A percentile compares a stretch with the other conserved stretches of the same genome.
Conservation (phyloP, 2,113 vertebrate genomes). For the Prinia subflava region DNA sequence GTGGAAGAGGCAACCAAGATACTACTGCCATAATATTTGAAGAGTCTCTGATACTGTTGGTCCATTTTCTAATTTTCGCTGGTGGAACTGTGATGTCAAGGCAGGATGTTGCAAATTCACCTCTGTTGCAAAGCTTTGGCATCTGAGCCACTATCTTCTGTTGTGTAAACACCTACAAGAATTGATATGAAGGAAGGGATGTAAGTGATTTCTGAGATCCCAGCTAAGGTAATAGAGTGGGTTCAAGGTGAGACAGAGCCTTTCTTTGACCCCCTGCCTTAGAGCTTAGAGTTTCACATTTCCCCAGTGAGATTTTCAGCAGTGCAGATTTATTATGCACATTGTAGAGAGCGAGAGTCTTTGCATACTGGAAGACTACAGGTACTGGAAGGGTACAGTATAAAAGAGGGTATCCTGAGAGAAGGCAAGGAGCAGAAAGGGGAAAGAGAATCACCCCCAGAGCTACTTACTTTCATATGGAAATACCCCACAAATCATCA, state of each 20-base stretch:
- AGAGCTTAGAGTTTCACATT: background rate
- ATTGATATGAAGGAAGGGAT: background rate
- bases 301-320: background rate
- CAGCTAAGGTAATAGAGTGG: background rate
- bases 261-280: background rate
- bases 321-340: background rate
- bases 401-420: background rate
- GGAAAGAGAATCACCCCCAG: background rate
- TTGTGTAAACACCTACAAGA: background rate
- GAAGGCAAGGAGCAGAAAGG: background rate
- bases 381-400: background rate
- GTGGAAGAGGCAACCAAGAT: background rate
- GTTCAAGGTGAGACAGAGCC: background rate
- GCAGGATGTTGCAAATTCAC: background rate
- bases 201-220: background rate
- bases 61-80: background rate
- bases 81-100: background rate
- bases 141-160: background rate
- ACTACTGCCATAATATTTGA: background rate
- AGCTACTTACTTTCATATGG: background rate
- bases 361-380: background rate
- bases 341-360: fast-evolving
- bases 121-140: background rate
- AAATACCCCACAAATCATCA: background rate
- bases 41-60: background rate